These are phyloP conservation scores for Habroteleia sp. DNA, from an alignment of 2,888 invertebrate species.

Conservation along the genomic window DNA sequence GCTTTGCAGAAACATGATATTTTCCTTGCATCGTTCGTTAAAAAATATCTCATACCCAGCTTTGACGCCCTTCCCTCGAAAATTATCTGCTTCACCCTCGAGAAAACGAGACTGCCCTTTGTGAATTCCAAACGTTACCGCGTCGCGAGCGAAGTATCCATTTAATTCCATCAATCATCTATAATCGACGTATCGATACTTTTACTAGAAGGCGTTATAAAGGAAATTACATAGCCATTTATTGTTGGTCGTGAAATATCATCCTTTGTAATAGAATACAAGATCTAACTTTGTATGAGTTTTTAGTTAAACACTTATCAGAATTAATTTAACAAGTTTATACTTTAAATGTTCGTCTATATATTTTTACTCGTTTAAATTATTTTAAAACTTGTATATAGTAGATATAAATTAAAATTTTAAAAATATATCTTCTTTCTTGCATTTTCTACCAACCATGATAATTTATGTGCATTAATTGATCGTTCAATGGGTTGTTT, in stretches of 20 bases:
- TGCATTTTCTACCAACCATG: too few relatives aligned
- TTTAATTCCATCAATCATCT: slow-evolving; percentile 65
- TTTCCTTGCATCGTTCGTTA: slow-evolving; percentile 72
- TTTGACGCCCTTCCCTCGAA: slow-evolving; percentile 56
- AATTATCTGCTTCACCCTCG: slow-evolving; percentile 65
- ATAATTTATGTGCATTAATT: too few relatives aligned
- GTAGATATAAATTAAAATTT: too few relatives aligned
- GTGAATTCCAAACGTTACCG: slow-evolving; percentile 62
- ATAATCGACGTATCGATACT: slow-evolving; percentile 62
- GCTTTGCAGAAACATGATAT: slow-evolving; percentile 77
- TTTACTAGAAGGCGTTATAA: slow-evolving; percentile 59
- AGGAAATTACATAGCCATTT: slow-evolving; percentile 56
- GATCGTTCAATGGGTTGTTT: too few relatives aligned
- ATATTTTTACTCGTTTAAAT: too few relatives aligned
- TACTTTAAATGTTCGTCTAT: too few relatives aligned
- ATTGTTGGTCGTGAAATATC: slow-evolving; percentile 49
- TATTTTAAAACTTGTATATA: too few relatives aligned
- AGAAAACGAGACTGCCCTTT: slow-evolving; percentile 58
- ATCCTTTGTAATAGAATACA: slow-evolving; percentile 44
- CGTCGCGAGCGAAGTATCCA: slow-evolving; percentile 55
- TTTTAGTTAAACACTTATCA: slow-evolving; percentile 3
- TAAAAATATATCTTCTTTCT: too few relatives aligned
- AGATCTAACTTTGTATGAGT: slow-evolving; percentile 6
- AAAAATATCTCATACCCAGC: slow-evolving; percentile 73
- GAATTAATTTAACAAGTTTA: slow-evolving; percentile 19